Evolutionary conservation across 1,140 invertebrate genomes (phyloP).

Genomic region (Bombus fervidus): DNA sequence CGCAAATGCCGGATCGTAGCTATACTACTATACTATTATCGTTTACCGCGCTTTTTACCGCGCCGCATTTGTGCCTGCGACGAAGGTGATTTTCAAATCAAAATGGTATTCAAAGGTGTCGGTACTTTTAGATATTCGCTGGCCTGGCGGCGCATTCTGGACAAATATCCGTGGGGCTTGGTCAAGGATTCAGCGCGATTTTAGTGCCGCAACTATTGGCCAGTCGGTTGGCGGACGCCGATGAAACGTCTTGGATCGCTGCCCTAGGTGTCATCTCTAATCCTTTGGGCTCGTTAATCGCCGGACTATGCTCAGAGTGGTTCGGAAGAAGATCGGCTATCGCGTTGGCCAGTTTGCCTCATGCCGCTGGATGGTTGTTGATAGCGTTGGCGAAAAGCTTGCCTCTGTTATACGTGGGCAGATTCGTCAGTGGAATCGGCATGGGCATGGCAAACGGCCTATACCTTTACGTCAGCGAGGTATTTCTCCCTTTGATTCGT

Average conservation of each 20-base stretch:
- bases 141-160: conserved; percentile 88
- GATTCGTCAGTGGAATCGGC: conserved; percentile 89
- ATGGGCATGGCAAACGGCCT: conserved; percentile 84
- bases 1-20: too few species aligned
- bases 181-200: conserved; percentile 89
- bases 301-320: conserved; percentile 86
- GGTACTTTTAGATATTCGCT: conserved; percentile 83
- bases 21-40: too few species aligned
- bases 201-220: conserved; percentile 86
- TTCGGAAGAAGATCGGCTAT: conserved; percentile 88
- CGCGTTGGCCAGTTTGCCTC: conserved; percentile 88
- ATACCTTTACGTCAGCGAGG: conserved; percentile 79
- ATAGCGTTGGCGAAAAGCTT: conserved; percentile 86
- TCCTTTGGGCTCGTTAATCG: conserved; percentile 87
- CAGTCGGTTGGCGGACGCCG: conserved; percentile 82
- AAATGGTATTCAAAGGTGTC: neutral
- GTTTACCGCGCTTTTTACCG: neutral
- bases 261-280: conserved; percentile 89
- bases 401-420: conserved; percentile 85
- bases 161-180: conserved; percentile 89
- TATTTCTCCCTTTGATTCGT: conserved; percentile 19
- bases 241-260: conserved; percentile 88
- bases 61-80: too few species aligned
- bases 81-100: too few species aligned
- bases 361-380: conserved; percentile 88